These are phyloP conservation scores for Watsonalla binaria DNA, from an alignment of 2,888 invertebrate genomes.

Conservation along the genomic window DNA sequence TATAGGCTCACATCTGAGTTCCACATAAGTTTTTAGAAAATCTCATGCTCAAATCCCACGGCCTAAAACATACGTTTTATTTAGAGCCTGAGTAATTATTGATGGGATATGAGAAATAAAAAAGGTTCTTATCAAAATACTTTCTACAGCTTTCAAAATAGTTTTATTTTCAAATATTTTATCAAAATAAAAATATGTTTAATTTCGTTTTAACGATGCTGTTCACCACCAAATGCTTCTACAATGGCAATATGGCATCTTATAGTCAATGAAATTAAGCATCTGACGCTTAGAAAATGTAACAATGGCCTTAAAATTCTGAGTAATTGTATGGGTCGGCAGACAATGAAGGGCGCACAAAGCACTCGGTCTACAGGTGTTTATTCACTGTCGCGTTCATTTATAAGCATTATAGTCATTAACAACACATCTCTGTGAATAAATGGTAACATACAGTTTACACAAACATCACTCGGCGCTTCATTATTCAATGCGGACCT, in stretches of 20 bases:
- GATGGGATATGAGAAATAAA: too few relatives aligned
- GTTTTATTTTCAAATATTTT: background rate
- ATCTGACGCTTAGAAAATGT: background rate
- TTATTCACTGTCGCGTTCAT: background rate
- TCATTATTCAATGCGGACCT: background rate
- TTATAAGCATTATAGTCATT: background rate
- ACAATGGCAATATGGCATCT: background rate
- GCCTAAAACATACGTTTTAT: too few relatives aligned
- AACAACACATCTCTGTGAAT: background rate
- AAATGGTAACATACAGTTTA: background rate
- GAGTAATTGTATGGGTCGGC: background rate
- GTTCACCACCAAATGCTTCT: background rate
- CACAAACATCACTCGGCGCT: background rate
- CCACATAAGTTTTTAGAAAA: too few relatives aligned
- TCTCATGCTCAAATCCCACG: too few relatives aligned
- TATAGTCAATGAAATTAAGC: background rate
- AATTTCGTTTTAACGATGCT: background rate
- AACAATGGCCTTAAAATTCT: conserved; percentile 1
- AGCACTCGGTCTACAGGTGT: background rate
- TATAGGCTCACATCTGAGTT: too few relatives aligned
- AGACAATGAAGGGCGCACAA: background rate
- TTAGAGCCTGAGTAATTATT: too few relatives aligned
- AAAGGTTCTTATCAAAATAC: background rate
- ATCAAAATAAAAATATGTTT: background rate
- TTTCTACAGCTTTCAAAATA: background rate